Conservation (phyloP, 1,140 invertebrate species). For the Drosophila funebris region DNA sequence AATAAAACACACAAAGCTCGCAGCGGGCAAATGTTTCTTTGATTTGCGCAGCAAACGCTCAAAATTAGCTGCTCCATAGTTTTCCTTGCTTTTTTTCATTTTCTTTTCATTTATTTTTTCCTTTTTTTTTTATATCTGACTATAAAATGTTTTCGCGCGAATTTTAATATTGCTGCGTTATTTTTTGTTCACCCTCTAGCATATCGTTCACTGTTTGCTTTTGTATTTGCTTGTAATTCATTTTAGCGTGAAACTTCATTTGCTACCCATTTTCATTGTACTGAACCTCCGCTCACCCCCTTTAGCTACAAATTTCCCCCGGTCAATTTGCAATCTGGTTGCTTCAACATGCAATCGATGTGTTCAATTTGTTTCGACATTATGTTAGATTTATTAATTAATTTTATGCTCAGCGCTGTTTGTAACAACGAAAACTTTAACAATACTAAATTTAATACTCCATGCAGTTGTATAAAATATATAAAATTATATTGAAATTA, state of each 20-base stretch:
- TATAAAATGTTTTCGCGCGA: conserved; percentile 74
- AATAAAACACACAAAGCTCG: conserved; percentile 68
- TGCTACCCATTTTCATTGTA: conserved; percentile 26
- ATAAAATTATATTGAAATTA: background rate
- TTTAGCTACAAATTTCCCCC: conserved; percentile 26
- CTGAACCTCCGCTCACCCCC: background rate
- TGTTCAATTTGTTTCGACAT: conserved; percentile 62
- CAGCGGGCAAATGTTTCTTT: conserved; percentile 70
- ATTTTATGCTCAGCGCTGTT: conserved; percentile 43
- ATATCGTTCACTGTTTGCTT: conserved; percentile 63
- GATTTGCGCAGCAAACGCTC: conserved; percentile 68
- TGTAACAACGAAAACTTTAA: background rate
- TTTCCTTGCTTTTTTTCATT: no score
- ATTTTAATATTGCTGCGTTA: conserved; percentile 64
- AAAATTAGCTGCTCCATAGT: conserved; percentile 74
- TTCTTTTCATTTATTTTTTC: conserved; percentile 2
- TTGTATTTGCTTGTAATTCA: conserved; percentile 67
- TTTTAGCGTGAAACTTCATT: conserved; percentile 70
- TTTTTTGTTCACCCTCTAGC: conserved; percentile 33
- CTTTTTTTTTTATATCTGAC: conserved; percentile 61
- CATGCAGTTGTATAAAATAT: background rate
- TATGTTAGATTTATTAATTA: conserved; percentile 77
- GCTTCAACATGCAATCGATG: conserved; percentile 65
- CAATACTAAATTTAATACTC: background rate
- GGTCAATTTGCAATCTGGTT: conserved; percentile 36